Conservation (phyloP, 2,888 invertebrate genomes). For the Zaprionus lineosus region DNA sequence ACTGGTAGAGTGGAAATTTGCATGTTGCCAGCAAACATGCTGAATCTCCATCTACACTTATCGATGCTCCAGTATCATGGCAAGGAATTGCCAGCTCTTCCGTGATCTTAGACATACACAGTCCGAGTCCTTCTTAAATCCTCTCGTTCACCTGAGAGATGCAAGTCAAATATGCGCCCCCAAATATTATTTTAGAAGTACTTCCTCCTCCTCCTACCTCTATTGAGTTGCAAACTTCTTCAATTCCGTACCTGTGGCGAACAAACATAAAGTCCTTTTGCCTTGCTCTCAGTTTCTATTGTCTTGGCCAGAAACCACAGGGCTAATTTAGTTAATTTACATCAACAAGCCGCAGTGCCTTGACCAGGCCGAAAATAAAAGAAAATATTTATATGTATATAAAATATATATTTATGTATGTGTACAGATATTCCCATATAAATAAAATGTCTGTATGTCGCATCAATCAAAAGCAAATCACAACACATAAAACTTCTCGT, state of each 20-base stretch:
- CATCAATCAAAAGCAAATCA: conserved; percentile 73
- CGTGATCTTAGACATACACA: conserved; percentile 22
- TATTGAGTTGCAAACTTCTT: too few relatives aligned
- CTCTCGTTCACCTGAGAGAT: too few relatives aligned
- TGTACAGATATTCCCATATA: not conserved
- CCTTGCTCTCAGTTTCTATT: not conserved
- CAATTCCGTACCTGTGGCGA: too few relatives aligned
- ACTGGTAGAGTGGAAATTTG: conserved; percentile 58
- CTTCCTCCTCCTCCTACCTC: too few relatives aligned
- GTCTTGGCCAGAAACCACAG: not conserved
- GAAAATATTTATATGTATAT: conserved; percentile 5
- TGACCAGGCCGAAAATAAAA: not conserved
- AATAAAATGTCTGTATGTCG: not conserved
- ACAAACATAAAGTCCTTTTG: too few relatives aligned
- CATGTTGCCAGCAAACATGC: conserved; percentile 55
- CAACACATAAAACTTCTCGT: conserved; percentile 75
- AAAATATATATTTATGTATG: too few relatives aligned
- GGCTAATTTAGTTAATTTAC: conserved; percentile 30
- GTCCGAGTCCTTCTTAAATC: too few relatives aligned
- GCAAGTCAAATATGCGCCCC: too few relatives aligned
- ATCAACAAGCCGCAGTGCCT: conserved; percentile 16
- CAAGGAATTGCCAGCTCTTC: conserved; percentile 31
- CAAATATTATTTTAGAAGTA: too few relatives aligned
- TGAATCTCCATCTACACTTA: conserved; percentile 45
- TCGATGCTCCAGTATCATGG: conserved; percentile 47